Evolutionary conservation across 2,888 invertebrate genomes (phyloP).

Genomic region (Lomographa bimaculata): DNA sequence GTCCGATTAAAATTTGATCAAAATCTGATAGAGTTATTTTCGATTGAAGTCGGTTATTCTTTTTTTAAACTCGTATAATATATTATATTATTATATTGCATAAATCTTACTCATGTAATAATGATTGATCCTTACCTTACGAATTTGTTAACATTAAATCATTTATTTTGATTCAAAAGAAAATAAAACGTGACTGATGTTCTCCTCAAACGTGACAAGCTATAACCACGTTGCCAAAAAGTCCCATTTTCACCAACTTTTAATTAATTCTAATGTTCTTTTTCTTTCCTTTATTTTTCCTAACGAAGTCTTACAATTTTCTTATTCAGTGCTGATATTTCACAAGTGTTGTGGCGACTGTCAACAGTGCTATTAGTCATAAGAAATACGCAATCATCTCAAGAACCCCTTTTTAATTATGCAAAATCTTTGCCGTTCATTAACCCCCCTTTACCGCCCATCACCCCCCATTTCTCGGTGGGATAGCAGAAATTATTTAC

Average conservation of each 20-base stretch:
- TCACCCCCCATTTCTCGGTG: conserved; percentile 43
- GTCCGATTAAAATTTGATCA: no score
- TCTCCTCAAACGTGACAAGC: conserved; percentile 3
- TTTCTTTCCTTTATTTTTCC: conserved; percentile 11
- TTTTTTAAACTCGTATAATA: no score
- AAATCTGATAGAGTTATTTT: no score
- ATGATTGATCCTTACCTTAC: no score
- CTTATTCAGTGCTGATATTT: conserved; percentile 7
- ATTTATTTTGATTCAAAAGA: no score
- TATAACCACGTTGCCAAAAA: conserved; percentile 4
- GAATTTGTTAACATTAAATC: no score
- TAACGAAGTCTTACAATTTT: background rate
- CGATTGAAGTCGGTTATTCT: no score
- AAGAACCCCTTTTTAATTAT: conserved; percentile 77
- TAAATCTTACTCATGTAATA: no score
- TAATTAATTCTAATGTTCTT: conserved; percentile 13
- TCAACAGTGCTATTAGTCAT: conserved; percentile 64
- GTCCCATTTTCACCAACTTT: conserved; percentile 10
- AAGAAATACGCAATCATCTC: conserved; percentile 71
- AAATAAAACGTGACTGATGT: conserved; percentile 2
- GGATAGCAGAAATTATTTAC: conserved; percentile 68
- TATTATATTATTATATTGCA: no score
- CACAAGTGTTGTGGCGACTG: conserved; percentile 34
- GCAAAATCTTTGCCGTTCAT: conserved; percentile 76
- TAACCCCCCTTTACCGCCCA: conserved; percentile 36